Evolutionary conservation across 2,113 vertebrate species (phyloP), one percentile per base, ranked within the genome.

Genomic region (Apodemus speciosus): DNA sequence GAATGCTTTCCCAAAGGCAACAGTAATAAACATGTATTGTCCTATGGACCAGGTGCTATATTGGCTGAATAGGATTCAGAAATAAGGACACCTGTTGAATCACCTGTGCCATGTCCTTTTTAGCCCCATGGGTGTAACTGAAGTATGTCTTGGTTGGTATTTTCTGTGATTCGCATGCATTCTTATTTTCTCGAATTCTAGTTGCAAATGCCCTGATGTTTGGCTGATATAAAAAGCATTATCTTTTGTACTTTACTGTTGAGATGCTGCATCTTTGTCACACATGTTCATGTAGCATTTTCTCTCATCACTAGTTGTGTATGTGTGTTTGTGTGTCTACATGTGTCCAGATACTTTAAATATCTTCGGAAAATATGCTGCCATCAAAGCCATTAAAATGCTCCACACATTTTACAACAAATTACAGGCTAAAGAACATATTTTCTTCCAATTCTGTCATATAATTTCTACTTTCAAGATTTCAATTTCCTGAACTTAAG

Each of bases 401-500:
- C 85, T n/a, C 97, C 43, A 86, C 71, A 84, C 66, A 88, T 94
- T 94, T 97, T 95, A 88, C 86, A 64, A 95, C 71, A 96, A 79
- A 49, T 40, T 35, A 93, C 75, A 73, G 18, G 35, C 84, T 97
- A 53, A 94, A 96, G 96, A 96, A 93, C 84, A 96, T 6, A 30
- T 84, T 91, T 81, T 87, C 94, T 97, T 71, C 71, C 71, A 83
- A 9, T 43, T 93, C 83, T 73, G 53, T 88, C 92, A 21, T 92
- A 73, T 90, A 62, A 95, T 93, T 94, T 93, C 71, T 91, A 35
- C 97, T 97, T 95, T 53, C 43, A 96, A 96, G 96, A 96, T 97
- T 97, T 97, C 96, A 97, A 94, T 92, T 97, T 94, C 89, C 96
- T 96, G 6, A 3, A 93, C 81, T 95, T 98, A 93, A 2, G 0